Evolutionary conservation across 2,888 invertebrate species (phyloP), one percentile per base, ranked within the genome.

Genomic region (Oscheius onirici): DNA sequence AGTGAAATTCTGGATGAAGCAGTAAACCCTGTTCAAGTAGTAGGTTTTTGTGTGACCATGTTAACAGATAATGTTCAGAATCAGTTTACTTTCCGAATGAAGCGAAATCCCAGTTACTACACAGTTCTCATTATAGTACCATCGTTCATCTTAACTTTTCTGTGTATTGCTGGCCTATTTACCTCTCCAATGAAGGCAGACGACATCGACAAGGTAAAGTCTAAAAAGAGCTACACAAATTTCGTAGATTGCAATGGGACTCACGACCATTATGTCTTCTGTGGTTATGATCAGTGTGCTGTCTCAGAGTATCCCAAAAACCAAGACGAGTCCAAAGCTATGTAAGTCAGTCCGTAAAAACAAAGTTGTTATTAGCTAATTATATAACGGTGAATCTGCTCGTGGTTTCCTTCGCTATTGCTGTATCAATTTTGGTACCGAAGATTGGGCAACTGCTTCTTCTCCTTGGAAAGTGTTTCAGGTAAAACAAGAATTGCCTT

Each of bases 111-210:
- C 17, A 49, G 44, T n/a, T 68, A 68, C 22, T 68, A 68, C 17
- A 46, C 40, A 15, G 68, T 51, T 20, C 43, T 68, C 26, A 68
- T 68, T 11, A 68, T 68, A 22, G 68, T 26, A n/a, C 68, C 68
- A 3, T 68, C 68, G 15, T 58, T 55, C 20, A 58, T 68, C 43
- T 44, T 49, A 20, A 68, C 68, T 2, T 49, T 58, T 44, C n/a
- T 68, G 5, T 68, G 68, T 58, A 46, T 68, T 11, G 68, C 68
- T 28, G 68, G 68, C 13, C n/a, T 68, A n/a, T 68, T 68, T 28
- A 49, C 68, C 28, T 57, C 57, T 22, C 44, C 49, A 5, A 24
- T 68, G 13, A 13, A 55, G 28, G 34, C 44, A 1, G 55, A 49
- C 24, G 58, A 68, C 57, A 58, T 57, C 24, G 68, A 68, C 34